Evolutionary conservation across 2,113 vertebrate species (phyloP).

Genomic region (Channa argus): DNA sequence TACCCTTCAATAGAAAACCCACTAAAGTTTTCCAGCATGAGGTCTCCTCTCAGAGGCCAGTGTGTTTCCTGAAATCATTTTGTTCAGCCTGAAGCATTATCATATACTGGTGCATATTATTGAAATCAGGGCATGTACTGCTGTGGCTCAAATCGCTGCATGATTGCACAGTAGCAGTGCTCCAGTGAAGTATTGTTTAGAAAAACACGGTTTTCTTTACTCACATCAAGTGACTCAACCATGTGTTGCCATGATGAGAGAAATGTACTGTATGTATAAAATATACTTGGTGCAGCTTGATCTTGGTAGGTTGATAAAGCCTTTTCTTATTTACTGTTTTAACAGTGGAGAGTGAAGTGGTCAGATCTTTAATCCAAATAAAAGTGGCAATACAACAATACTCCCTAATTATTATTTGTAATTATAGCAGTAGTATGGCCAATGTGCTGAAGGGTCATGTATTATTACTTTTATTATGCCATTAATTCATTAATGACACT

Average conservation of each 20-base stretch:
- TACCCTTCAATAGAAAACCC: conserved; percentile 52
- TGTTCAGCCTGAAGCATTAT: conserved; percentile 13
- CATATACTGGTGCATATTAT: not conserved
- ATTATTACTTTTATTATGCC: no score
- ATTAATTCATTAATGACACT: no score
- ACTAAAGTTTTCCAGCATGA: conserved; percentile 62
- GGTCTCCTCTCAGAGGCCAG: conserved; percentile 28
- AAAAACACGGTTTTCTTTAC: not conserved
- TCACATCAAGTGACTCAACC: not conserved
- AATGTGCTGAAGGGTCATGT: no score
- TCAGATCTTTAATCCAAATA: no score
- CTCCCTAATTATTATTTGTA: no score
- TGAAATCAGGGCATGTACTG: not conserved
- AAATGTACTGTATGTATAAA: not conserved
- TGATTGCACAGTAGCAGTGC: not conserved
- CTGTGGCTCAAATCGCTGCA: not conserved
- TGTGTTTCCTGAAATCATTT: conserved; percentile 31
- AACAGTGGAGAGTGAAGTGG: no score
- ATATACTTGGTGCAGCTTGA: not conserved
- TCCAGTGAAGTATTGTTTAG: not conserved
- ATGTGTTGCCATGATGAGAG: not conserved
- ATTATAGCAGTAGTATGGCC: no score
- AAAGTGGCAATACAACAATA: no score
- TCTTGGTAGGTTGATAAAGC: no score
- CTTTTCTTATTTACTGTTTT: no score